A percentile compares a stretch with the other conserved stretches of the same genome.
Evolutionary conservation across 2,888 invertebrate genomes (phyloP).

Genomic region (Noctua comes): DNA sequence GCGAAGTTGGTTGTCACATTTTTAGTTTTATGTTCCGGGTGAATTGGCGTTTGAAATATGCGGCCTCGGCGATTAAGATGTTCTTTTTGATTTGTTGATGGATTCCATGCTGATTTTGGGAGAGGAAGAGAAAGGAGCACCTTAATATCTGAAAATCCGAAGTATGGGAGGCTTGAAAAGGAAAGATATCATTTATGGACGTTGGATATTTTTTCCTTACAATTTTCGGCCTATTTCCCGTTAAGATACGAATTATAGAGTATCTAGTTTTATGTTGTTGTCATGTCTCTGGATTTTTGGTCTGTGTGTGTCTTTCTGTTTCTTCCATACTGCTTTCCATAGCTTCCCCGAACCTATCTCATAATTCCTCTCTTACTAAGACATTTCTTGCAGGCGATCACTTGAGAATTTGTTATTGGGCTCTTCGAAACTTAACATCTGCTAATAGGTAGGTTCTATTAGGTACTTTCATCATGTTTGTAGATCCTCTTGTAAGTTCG

Average conservation of each 20-base stretch:
- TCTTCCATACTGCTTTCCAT: neutral
- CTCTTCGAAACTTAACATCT: neutral
- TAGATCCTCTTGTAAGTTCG: too few relatives aligned
- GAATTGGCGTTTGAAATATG: constrained; percentile 70
- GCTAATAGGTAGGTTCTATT: neutral
- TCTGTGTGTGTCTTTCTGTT: neutral
- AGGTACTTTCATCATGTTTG: neutral
- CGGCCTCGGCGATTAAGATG: constrained; percentile 48
- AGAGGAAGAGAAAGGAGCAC: constrained; percentile 12
- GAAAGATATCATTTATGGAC: neutral
- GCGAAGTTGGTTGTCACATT: constrained; percentile 81
- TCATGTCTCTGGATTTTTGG: neutral
- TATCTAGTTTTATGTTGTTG: neutral
- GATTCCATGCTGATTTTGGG: constrained; percentile 43
- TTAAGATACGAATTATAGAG: neutral
- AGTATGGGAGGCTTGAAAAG: neutral
- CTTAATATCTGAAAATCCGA: constrained; percentile 4
- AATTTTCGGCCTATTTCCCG: neutral
- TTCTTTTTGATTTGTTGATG: constrained; percentile 54
- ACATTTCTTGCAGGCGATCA: neutral
- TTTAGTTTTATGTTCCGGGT: constrained; percentile 83
- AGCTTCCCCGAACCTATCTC: neutral
- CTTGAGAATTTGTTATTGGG: neutral
- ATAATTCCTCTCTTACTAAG: neutral
- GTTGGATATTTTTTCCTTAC: neutral